Evolutionary conservation across 2,888 invertebrate genomes (phyloP).

Genomic region (Crioceris asparagi): DNA sequence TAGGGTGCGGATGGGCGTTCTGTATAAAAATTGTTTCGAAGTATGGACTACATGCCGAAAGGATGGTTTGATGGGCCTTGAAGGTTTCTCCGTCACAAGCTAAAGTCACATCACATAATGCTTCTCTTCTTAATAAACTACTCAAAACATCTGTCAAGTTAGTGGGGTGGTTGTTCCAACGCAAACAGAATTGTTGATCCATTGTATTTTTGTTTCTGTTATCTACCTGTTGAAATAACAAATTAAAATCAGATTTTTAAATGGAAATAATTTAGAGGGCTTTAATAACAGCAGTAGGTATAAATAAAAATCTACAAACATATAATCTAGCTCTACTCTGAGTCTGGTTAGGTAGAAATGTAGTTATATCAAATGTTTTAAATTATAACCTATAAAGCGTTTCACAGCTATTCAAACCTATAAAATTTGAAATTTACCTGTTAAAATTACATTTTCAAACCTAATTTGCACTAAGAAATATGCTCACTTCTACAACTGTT

Average conservation of each 20-base stretch:
- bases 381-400: no score
- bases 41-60: slow-evolving; percentile 89
- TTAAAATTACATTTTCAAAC: no score
- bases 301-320: no score
- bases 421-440: no score
- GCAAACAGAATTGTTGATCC: slow-evolving; percentile 84
- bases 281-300: no score
- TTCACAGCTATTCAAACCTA: no score
- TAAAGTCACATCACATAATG: slow-evolving; percentile 85
- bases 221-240: slow-evolving; percentile 20
- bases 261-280: no score
- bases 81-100: slow-evolving; percentile 86
- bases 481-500: slow-evolving; percentile 10
- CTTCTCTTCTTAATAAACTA: slow-evolving; percentile 77
- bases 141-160: slow-evolving; percentile 85
- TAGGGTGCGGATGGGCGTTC: slow-evolving; percentile 82
- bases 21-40: slow-evolving; percentile 86
- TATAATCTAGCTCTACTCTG: no score
- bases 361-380: no score
- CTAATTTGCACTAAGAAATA: no score
- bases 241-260: slow-evolving; percentile 14
- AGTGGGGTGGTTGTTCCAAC: slow-evolving; percentile 90
- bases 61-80: slow-evolving; percentile 87
- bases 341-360: no score
- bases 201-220: slow-evolving; percentile 21